A percentile compares a stretch with the other conserved stretches of the same genome.
Evolutionary conservation across 1,140 invertebrate species (phyloP).

Genomic region (Anoplophora glabripennis): DNA sequence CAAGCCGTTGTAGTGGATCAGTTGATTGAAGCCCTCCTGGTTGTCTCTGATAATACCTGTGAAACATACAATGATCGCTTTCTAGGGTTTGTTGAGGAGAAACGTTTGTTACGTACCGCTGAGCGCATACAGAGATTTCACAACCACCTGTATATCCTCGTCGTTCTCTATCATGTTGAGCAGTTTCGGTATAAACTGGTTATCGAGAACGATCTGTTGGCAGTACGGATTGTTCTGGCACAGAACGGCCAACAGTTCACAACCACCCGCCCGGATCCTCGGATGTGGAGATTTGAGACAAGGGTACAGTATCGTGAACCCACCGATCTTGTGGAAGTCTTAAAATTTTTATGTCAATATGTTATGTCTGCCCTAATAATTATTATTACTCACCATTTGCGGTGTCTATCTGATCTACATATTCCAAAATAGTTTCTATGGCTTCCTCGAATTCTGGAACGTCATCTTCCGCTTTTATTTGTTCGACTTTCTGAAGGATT

Average conservation of each 20-base stretch:
- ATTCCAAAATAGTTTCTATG: slow-evolving; percentile 62
- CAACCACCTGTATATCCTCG: slow-evolving; percentile 54
- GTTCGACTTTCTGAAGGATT: slow-evolving; percentile 53
- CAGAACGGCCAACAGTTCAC: slow-evolving; percentile 67
- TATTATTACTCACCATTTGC: slow-evolving; percentile 60
- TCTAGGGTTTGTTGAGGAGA: too few relatives aligned
- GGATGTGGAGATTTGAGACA: slow-evolving; percentile 62
- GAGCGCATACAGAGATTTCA: slow-evolving; percentile 71
- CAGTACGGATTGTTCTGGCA: slow-evolving; percentile 79
- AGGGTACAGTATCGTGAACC: slow-evolving; percentile 65
- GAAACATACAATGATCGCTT: too few relatives aligned
- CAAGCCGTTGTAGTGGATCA: slow-evolving; percentile 63
- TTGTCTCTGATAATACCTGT: slow-evolving; percentile 63
- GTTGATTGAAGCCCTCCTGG: slow-evolving; percentile 55
- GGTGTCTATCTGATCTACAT: slow-evolving; percentile 68
- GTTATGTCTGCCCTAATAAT: slow-evolving; percentile 1
- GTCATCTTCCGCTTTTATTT: slow-evolving; percentile 52
- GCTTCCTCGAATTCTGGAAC: slow-evolving; percentile 54
- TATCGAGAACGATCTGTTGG: slow-evolving; percentile 63
- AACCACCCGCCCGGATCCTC: slow-evolving; percentile 60
- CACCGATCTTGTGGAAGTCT: slow-evolving; percentile 81
- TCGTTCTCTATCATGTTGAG: slow-evolving; percentile 65
- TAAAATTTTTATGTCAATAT: background rate
- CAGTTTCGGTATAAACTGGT: slow-evolving; percentile 61
- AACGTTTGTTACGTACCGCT: slow-evolving; percentile 69